Conservation (phyloP, 1,140 invertebrate genomes). For the Agrypnia vestita region DNA sequence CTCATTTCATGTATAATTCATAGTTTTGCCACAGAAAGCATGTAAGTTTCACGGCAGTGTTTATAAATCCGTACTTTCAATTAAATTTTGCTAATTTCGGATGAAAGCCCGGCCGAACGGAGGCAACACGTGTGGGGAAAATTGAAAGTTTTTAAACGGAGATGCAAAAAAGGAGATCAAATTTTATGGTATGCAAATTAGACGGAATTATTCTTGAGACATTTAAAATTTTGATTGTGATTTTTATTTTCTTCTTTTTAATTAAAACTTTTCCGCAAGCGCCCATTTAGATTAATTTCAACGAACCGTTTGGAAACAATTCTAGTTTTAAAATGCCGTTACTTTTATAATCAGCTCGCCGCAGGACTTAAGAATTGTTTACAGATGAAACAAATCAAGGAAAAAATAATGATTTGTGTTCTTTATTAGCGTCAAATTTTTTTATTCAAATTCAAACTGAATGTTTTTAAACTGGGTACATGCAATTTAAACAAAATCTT, state of each 20-base stretch:
- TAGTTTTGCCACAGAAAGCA: conserved; percentile 36
- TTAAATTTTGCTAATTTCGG: conserved; percentile 32
- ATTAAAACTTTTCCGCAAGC: conserved; percentile 34
- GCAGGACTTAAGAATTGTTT: no score
- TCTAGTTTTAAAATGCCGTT: neutral
- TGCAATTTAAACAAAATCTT: no score
- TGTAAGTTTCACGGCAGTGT: conserved; percentile 27
- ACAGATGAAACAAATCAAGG: no score
- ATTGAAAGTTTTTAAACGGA: conserved; percentile 16
- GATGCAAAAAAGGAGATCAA: conserved; percentile 12
- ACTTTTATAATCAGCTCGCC: no score
- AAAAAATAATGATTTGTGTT: no score
- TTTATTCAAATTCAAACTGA: no score
- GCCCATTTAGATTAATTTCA: neutral
- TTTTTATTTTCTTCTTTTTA: conserved; percentile 37
- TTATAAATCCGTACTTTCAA: conserved; percentile 36
- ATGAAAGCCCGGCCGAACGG: neutral
- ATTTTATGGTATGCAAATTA: conserved; percentile 36
- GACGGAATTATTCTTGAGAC: conserved; percentile 26
- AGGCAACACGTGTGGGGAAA: conserved; percentile 17
- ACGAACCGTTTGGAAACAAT: conserved; percentile 10
- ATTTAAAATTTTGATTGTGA: conserved; percentile 38
- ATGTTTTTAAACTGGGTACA: no score
- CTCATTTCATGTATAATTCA: conserved; percentile 36
- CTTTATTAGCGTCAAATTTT: no score